These are phyloP conservation scores for Diabrotica virgifera DNA, from an alignment of 1,140 invertebrate genomes.

Conservation along the genomic window DNA sequence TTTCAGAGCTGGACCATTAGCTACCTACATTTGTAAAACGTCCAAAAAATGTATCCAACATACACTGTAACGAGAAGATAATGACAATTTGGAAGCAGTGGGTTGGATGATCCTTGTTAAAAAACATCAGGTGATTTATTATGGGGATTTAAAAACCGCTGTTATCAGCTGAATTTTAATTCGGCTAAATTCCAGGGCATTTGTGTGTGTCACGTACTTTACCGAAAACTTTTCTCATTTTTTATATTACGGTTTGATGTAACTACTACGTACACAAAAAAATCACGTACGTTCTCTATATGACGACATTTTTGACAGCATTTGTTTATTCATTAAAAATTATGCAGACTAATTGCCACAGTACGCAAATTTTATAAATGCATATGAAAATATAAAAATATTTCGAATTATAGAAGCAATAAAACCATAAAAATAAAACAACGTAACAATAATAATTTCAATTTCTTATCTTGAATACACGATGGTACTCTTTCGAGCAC, in stretches of 20 bases:
- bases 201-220: not conserved
- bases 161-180: not conserved
- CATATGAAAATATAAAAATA: too few relatives aligned
- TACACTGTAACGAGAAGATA: not conserved
- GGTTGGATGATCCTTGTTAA: not conserved
- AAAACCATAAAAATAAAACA: too few relatives aligned
- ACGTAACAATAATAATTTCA: too few relatives aligned
- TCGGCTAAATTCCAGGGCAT: not conserved
- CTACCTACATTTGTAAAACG: not conserved
- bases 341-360: too few relatives aligned
- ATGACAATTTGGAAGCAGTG: not conserved
- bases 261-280: not conserved
- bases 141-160: not conserved
- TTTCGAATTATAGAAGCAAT: too few relatives aligned
- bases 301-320: not conserved
- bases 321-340: too few relatives aligned
- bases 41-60: not conserved
- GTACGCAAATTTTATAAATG: too few relatives aligned
- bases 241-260: not conserved
- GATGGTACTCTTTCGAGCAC: too few relatives aligned
- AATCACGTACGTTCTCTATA: not conserved
- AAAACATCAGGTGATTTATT: not conserved
- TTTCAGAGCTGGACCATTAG: too few relatives aligned
- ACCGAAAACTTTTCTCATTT: not conserved
- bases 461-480: too few relatives aligned